Evolutionary conservation across 2,797 vertebrate genomes (phyloP), one percentile per base, ranked within the genome.

Genomic region (Lerista edwardsae): DNA sequence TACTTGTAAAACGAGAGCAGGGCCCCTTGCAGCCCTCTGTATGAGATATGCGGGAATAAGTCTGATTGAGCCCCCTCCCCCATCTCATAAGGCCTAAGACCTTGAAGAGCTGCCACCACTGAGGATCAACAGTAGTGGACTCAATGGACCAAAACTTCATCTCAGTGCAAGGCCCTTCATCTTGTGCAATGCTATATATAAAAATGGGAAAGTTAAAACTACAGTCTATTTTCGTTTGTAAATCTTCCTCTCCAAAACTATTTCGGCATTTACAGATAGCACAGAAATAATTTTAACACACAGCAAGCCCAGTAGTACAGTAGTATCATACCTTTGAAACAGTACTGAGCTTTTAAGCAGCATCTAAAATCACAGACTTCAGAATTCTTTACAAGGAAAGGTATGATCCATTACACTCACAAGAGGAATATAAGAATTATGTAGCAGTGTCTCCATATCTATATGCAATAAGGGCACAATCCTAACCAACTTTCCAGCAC

Each of bases 321-420:
- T 6, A 90, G 76, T 19, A 55, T 0, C 1, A 19, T 8, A 84
- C 19, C 73, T 91, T 19, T 17, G 83, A 82, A 82, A 84, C n/a
- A 82, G 73, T 73, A 90, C 12, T 83, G 29, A 86, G 7, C 2
- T 74, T 85, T 65, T 77, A 62, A 14, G 14, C 55, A 84, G 29
- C 15, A 79, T 0, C n/a, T 84, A 75, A 84, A 15, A 83, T 8
- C 41, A 74, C 10, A 77, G 57, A 84, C 2, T 39, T 85, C 59
- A 44, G 82, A 85, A 6, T 79, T 6, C 29, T 91, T 85, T 76
- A 82, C 1, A 79, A 57, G 64, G 31, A 5, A n/a, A 81, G 23
- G 5, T 61, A 84, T 65, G 83, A 85, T 12, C 36, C 61, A 77
- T 12, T 41, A 67, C 0, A 0, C 19, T 64, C 75, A 55, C 61